A percentile compares a stretch with the other conserved stretches of the same genome.
Evolutionary conservation across 2,797 vertebrate species (phyloP).

Genomic region (Choloepus didactylus): DNA sequence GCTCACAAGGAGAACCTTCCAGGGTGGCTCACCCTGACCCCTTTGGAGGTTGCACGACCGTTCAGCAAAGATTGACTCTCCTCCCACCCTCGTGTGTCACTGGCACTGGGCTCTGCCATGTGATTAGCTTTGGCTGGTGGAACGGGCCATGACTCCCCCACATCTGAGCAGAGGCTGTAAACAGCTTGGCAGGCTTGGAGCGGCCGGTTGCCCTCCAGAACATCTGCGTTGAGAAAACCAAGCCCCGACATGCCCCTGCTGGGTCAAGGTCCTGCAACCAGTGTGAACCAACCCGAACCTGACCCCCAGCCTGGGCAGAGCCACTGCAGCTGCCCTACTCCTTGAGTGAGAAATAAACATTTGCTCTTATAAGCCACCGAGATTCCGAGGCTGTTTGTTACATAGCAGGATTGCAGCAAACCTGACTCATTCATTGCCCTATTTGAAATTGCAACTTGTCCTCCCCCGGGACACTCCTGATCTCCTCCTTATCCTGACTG

Average conservation of each 20-base stretch:
- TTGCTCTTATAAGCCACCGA: not conserved
- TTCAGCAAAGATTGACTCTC: not conserved
- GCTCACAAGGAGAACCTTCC: not conserved
- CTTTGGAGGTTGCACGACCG: rapidly evolving
- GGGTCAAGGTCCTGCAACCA: rapidly evolving
- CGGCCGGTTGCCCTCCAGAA: not conserved
- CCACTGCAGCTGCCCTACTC: rapidly evolving
- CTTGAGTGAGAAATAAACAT: not conserved
- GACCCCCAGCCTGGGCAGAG: not conserved
- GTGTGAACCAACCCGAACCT: not conserved
- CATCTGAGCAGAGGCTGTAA: too few relatives aligned
- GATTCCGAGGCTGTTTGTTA: not conserved
- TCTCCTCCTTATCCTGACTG: not conserved
- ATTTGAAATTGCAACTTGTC: not conserved
- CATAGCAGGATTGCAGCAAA: rapidly evolving
- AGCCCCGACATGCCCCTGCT: not conserved
- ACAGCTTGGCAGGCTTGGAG: not conserved
- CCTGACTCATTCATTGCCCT: not conserved
- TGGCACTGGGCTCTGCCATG: not conserved
- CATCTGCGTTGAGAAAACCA: not conserved
- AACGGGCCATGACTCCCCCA: too few relatives aligned
- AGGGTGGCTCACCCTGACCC: not conserved
- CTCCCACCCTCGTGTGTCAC: not conserved
- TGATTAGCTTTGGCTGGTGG: not conserved
- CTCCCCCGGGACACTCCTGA: not conserved